phyloP scores from a whole-genome alignment of 2,113 vertebrate genomes.

The Panurus biarmicus region DNA sequence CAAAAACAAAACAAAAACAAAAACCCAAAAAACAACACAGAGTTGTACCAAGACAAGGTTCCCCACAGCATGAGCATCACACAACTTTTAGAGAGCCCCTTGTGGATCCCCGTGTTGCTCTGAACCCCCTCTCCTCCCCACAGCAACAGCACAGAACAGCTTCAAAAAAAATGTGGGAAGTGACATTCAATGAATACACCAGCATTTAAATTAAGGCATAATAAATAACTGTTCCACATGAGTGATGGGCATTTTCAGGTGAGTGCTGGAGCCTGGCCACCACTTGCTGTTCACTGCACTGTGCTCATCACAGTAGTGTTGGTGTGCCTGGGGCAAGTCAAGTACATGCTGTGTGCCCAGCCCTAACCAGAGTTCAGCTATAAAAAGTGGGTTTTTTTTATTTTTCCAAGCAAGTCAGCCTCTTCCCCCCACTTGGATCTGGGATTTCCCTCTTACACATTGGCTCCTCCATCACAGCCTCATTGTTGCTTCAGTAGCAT shows the following conservation, averaged over 20 bases:
- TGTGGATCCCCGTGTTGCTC: fast-evolving
- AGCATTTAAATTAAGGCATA: constrained; percentile 14
- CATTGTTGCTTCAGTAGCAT: not conserved
- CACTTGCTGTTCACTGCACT: fast-evolving
- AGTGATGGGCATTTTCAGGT: not conserved
- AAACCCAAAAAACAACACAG: not conserved
- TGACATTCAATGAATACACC: not conserved
- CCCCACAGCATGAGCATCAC: not conserved
- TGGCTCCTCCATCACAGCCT: not conserved
- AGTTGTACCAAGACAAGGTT: not conserved
- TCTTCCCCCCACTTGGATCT: not conserved
- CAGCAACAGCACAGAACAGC: not conserved
- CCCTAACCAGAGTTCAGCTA: too few relatives aligned
- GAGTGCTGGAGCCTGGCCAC: fast-evolving
- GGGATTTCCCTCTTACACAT: not conserved
- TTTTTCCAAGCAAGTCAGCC: not conserved
- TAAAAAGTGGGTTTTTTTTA: not conserved
- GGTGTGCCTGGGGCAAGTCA: not conserved
- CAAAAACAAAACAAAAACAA: too few relatives aligned
- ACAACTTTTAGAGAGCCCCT: not conserved
- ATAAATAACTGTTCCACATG: not conserved
- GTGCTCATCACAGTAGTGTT: fast-evolving
- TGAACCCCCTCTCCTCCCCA: fast-evolving
- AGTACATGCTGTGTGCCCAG: not conserved
- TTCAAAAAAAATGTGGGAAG: not conserved